Conservation (phyloP, 2,113 vertebrate species). For the Sapajus apella region DNA sequence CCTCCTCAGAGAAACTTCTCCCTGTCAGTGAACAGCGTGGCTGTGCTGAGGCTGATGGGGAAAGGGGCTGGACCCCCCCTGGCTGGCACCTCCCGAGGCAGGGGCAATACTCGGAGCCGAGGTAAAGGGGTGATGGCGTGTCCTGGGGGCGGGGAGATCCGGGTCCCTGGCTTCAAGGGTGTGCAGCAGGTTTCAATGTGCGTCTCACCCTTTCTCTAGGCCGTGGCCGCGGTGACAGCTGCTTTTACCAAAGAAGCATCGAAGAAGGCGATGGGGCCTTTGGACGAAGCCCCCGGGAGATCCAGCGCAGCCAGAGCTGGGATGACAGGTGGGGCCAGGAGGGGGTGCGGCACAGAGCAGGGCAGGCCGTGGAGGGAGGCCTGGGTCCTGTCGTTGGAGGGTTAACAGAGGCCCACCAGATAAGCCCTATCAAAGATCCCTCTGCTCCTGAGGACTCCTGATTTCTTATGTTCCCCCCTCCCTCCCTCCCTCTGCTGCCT, state of each 20-base stretch:
- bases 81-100: slow-evolving; percentile 88
- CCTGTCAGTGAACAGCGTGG: slow-evolving; percentile 96
- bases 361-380: neutral
- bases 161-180: neutral
- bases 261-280: slow-evolving; percentile 92
- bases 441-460: no score
- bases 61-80: slow-evolving; percentile 89
- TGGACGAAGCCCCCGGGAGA: slow-evolving; percentile 89
- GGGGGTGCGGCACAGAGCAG: neutral
- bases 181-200: rapidly evolving
- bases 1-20: slow-evolving; percentile 94
- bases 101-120: slow-evolving; percentile 90
- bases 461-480: neutral
- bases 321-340: slow-evolving; percentile 90
- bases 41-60: slow-evolving; percentile 95
- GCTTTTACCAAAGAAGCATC: slow-evolving; percentile 96
- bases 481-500: neutral
- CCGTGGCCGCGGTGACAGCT: slow-evolving; percentile 92
- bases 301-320: slow-evolving; percentile 96
- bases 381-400: neutral
- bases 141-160: neutral
- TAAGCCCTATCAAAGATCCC: neutral
- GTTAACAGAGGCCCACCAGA: neutral
- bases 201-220: slow-evolving; percentile 76
- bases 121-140: slow-evolving; percentile 79